Base-by-base conservation (phyloP, 2,888 invertebrate species). In the Harmothoe impar region DNA sequence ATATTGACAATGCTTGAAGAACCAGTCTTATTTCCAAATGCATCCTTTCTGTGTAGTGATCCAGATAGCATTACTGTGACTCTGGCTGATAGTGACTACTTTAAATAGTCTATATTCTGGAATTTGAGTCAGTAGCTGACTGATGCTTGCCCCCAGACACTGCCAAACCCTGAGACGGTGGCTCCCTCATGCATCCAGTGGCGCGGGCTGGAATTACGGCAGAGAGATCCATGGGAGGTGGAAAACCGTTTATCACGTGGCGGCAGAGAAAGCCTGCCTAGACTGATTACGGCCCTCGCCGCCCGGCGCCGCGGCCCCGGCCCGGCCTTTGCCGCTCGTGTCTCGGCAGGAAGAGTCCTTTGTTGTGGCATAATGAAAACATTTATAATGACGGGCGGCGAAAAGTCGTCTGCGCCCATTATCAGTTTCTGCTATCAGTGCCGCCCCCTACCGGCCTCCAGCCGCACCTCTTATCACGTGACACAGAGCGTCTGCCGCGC, bases 321-420 rank as follows among this genome's bases (percentile, higher is more conserved):
- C 29, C 31, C 62, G 62, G n/a, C 62, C 43, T 43, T 43, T 7
- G 43, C 23, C 72, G 31, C 72, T 29, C 72, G 31, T 31, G 77
- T 77, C 29, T n/a, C 77, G 77, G 77, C 77, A 23, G 33, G 81
- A 33, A 20, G 81, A 17, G 43, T 35, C 81, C 25, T 43, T 43
- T 81, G 81, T 81, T 43, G 43, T 33, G 81, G 81, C 81, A 33
- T 81, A 43, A 81, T 81, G 81, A 81, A 81, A 81, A 81, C 81
- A 81, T 43, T 81, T 43, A 33, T 81, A 77, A 43, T 81, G 81
- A 43, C 43, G 81, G 81, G 43, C 81, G 35, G 17, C 81, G 20
- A 29, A 17, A 23, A 15, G 29, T 72, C 72, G 72, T 25, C 72
- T 15, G 72, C 33, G 35, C 3, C 33, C 81, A 81, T 81, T 81